Evolutionary conservation across 2,888 invertebrate genomes (phyloP), one percentile per base, ranked within the genome.

Genomic region (Eupithecia pulchellata): DNA sequence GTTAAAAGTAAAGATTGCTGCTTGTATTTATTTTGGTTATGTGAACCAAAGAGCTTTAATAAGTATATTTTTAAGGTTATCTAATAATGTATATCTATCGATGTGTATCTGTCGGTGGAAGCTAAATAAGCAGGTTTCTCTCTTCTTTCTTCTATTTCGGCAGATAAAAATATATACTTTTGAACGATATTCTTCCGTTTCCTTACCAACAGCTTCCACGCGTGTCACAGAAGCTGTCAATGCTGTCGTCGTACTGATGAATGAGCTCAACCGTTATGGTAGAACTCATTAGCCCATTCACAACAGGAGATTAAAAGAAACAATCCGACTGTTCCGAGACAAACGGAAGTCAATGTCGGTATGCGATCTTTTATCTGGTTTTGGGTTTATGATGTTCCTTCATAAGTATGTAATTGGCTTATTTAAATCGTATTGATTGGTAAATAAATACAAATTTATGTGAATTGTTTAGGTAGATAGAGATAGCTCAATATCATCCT

Each of bases 181-280:
- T n/a, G 61, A 34, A 32, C 20, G 5, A 11, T 61, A 32, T 60
- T 55, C 25, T 61, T 60, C 58, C 62, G 70, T 60, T 73, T 72
- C 69, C 57, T 64, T 68, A 64, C 69, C 69, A 65, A 60, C 73
- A 85, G 27, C 64, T 71, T 73, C 71, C 69, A 64, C 67, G 90
- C 88, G 85, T 89, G 87, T 84, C 87, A 89, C 89, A 88, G 89
- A 85, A 82, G 79, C 90, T 91, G 93, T 91, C 92, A 93, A 93
- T 92, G 91, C 92, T 92, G 93, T 90, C 92, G 90, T 86, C 89
- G 89, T 84, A 85, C 86, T 92, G 92, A 92, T 92, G 91, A 92
- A 92, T 92, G 92, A 91, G 89, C 85, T 81, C 86, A 80, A 88
- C 90, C 90, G 92, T 91, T 91, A 89, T 30, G 58, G n/a, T 84